A percentile compares a stretch with the other conserved stretches of the same genome.
Conservation (phyloP, 2,888 invertebrate genomes). For the Orthosia incerta region DNA sequence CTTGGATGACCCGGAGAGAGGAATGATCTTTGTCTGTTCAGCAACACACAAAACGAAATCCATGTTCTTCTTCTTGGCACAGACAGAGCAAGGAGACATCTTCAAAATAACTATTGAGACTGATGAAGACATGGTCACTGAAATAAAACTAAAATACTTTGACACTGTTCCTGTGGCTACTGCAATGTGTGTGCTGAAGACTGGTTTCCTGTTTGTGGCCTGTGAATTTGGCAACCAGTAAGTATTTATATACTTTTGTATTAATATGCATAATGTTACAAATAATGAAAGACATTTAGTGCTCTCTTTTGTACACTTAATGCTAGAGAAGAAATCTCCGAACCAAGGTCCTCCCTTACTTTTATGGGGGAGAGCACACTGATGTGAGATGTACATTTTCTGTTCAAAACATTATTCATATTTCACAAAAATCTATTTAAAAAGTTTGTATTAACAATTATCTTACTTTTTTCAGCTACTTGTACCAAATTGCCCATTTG, state of each 20-base stretch:
- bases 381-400: slow-evolving; percentile 88
- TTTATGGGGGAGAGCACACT: slow-evolving; percentile 91
- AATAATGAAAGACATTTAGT: slow-evolving; percentile 71
- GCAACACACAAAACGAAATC: slow-evolving; percentile 99
- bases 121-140: slow-evolving; percentile 99
- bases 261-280: slow-evolving; percentile 62
- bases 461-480: slow-evolving; percentile 92
- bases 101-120: slow-evolving; percentile 99
- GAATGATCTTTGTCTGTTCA: slow-evolving; percentile 99
- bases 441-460: not conserved
- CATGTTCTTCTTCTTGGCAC: slow-evolving; percentile 99
- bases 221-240: slow-evolving; percentile 99
- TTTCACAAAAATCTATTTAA: not conserved
- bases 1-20: slow-evolving; percentile 99
- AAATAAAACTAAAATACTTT: slow-evolving; percentile 99
- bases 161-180: slow-evolving; percentile 99
- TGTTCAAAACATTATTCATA: slow-evolving; percentile 8
- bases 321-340: slow-evolving; percentile 89
- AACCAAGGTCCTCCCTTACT: slow-evolving; percentile 92
- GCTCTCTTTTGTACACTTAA: slow-evolving; percentile 74
- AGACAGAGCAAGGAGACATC: slow-evolving; percentile 97
- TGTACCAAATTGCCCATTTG: slow-evolving; percentile 99
- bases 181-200: slow-evolving; percentile 99
- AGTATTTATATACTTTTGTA: slow-evolving; percentile 88
- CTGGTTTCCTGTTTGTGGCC: slow-evolving; percentile 99